Base-by-base conservation (phyloP, 2,888 invertebrate species). In the Aricia artaxerxes region DNA sequence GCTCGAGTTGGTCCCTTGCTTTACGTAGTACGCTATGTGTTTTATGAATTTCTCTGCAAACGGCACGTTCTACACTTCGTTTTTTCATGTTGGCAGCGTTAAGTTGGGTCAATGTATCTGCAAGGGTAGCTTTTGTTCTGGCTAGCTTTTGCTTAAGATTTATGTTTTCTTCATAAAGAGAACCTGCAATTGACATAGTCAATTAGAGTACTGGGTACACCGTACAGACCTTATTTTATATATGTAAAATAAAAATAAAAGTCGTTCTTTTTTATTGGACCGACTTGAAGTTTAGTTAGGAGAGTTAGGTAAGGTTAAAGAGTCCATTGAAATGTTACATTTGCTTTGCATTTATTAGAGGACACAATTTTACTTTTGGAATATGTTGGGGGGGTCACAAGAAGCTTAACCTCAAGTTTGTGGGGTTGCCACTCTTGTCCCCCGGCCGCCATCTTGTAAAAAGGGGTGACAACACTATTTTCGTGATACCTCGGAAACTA, bases 11-110 rank as follows among this genome's bases (percentile, higher is more conserved):
- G 80, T 96, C 96, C 82, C 97, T 96, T 69, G 97, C 97, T 90
- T 96, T 96, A 81, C 96, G 96, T 81, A 97, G 92, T 77, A 97
- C 97, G 84, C 96, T 96, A 83, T 97, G 97, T 40, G 97, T 97
- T 91, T 97, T 97, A 86, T 97, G 96, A 84, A 97, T 96, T 91
- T 97, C 97, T 85, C 96, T 96, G 88, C 97, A 97, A 87, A 98
- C 97, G 73, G 97, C 97, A 85, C 97, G 96, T 88, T 98, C 97
- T 60, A 98, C 97, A 89, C 96, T 96, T 86, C 96, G 96, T 89
- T 98, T 98, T 83, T 96, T 96, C 89, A 97, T 96, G 89, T 97
- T 97, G 76, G 97, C 96, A 16, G 96, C 95, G 83, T 96, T 96
- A 78, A 98, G 92, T 87, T 97, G 97, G 80, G 96, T 95, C 82